Base-by-base conservation (phyloP, 92 coral and sea anemone species). In the Umimayanthus kanabou region DNA sequence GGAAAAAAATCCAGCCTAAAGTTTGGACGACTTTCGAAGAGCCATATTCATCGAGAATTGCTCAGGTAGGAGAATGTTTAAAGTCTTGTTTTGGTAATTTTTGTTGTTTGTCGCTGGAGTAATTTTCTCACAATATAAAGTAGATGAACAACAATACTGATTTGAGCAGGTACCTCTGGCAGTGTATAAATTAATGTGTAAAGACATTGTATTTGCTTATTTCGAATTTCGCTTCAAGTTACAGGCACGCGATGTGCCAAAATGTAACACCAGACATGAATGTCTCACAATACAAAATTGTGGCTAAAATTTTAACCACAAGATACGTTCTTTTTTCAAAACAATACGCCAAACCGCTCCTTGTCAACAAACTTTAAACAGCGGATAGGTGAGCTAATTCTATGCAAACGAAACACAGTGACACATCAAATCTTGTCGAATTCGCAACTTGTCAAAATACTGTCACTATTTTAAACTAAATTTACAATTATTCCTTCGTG, bases 21-120 rank as follows among this genome's bases (percentile, higher is more conserved):
- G 78, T 97, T 9, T 97, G 99, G 99, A 90, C 95, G 30, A 89
- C 96, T 1, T 91, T 97, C 75, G 99, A 97, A 80, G 99, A 97
- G 40, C 99, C 99, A 0, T 97, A 96, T 49, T 94, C 98, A 6
- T 95, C 98, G 15, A 73, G 92, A 0, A 89, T 92, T 28, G 99
- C 99, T 1, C 98, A 97, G 99, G 99, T 97, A 84, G 43, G 90
- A 78, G 20, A 30, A 6, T 78, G 26, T 39, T 20, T 33, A 0
- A 0, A 33, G 26, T n/a, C 40, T 26, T 55, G 58, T 39, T 74
- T 75, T 29, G n/a, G 72, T 72, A n/a, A 5, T n/a, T 37, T 69
- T 39, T 53, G 23, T 50, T 81, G 53, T 70, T 22, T 82, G 49
- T 82, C 70, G 77, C 61, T 25, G n/a, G 57, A 15, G 28, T 70